Conservation (phyloP, 2,888 invertebrate species). For the Drosophila diplacantha region DNA sequence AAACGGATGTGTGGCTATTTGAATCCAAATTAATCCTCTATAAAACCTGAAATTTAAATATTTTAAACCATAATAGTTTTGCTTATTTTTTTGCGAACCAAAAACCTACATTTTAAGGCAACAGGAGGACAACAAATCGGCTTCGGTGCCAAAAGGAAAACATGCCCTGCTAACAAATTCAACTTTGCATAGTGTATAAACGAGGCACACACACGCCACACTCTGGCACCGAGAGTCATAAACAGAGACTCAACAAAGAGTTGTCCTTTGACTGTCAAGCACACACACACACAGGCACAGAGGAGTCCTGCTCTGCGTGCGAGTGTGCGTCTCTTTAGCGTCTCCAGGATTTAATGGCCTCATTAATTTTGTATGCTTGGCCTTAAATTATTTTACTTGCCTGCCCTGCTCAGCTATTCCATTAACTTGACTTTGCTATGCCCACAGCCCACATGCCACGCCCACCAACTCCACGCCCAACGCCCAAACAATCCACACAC, state of each 20-base stretch:
- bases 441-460: slow-evolving; percentile 22
- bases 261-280: slow-evolving; percentile 47
- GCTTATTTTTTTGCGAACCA: background rate
- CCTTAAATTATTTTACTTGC: slow-evolving; percentile 67
- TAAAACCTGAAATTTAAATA: background rate
- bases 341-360: slow-evolving; percentile 72
- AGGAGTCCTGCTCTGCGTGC: slow-evolving; percentile 15
- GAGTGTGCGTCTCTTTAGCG: slow-evolving; percentile 55
- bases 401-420: slow-evolving; percentile 65
- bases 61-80: background rate
- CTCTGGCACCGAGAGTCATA: slow-evolving; percentile 46
- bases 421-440: slow-evolving; percentile 56
- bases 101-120: slow-evolving; percentile 1
- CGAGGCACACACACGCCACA: slow-evolving; percentile 43
- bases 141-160: background rate
- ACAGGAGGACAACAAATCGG: slow-evolving; percentile 2
- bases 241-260: slow-evolving; percentile 62
- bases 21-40: background rate
- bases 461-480: slow-evolving; percentile 10
- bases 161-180: slow-evolving; percentile 10
- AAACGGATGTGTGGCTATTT: background rate
- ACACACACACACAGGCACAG: slow-evolving; percentile 18
- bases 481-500: slow-evolving; percentile 22
- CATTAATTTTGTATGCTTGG: slow-evolving; percentile 73
- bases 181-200: slow-evolving; percentile 23